A percentile compares a stretch with the other conserved stretches of the same genome.
These are phyloP conservation scores for Callosobruchus maculatus DNA, from an alignment of 2,888 invertebrate genomes.

Conservation along the genomic window DNA sequence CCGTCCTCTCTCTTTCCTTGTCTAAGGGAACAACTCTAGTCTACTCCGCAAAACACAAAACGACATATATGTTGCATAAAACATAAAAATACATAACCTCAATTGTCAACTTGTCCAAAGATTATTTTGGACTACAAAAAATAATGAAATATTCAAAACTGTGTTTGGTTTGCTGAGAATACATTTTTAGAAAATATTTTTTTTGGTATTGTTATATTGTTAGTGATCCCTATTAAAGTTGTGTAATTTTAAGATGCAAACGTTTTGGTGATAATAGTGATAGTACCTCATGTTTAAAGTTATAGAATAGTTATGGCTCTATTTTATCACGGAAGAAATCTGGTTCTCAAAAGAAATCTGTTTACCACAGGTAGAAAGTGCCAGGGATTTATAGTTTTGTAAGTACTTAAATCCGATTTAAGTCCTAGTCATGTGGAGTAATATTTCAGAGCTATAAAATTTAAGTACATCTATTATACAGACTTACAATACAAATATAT, in stretches of 20 bases:
- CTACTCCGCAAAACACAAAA: no score
- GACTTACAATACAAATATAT: no score
- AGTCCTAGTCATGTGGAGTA: no score
- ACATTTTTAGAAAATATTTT: neutral
- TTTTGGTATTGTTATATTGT: neutral
- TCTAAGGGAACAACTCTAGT: no score
- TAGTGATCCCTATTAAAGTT: neutral
- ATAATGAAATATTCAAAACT: neutral
- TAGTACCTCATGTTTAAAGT: constrained; percentile 2
- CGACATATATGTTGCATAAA: no score
- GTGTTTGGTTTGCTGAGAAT: neutral
- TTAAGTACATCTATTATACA: constrained; percentile 1
- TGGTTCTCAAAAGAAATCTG: constrained; percentile 25
- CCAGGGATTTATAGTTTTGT: constrained; percentile 69
- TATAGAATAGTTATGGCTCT: constrained; percentile 39
- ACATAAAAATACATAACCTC: neutral
- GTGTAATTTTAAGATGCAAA: neutral
- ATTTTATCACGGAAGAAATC: constrained; percentile 39
- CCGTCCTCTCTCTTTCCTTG: no score
- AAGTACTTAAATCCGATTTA: constrained; percentile 48
- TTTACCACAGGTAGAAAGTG: constrained; percentile 31
- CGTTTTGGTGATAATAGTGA: neutral
- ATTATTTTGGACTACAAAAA: neutral
- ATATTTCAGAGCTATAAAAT: no score
- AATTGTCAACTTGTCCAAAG: neutral